Evolutionary conservation across 2,888 invertebrate genomes (phyloP), one percentile per base, ranked within the genome.

Genomic region (Pandemis cinnamomeana): DNA sequence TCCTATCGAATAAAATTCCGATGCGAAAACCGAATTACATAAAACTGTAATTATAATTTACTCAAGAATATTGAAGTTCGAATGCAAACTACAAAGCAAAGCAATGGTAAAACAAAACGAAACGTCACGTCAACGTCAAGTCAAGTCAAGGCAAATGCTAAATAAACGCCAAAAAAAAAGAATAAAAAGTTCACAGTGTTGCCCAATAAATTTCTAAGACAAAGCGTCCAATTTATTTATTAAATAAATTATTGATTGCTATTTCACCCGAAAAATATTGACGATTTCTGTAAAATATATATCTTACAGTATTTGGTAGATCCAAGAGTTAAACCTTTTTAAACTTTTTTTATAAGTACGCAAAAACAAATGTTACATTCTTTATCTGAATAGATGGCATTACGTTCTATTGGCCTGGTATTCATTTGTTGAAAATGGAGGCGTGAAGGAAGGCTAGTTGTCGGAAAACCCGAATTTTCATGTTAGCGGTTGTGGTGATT

Each of bases 371-470:
- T 73, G 78, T 82, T 81, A 79, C 79, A 67, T 80, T 75, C 80
- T 84, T 81, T 80, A 76, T 80, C 77, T 75, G 67, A 72, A 75
- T 67, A 61, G 67, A 70, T 71, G 75, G 71, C 74, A 75, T 85
- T 88, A 87, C 87, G 82, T 85, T 78, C 84, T 86, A 83, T 79
- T 78, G 78, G 72, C 81, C 85, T 82, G 85, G 82, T 89, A 89
- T 91, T 93, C 93, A 93, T 92, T 93, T 93, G 92, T 93, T 91
- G 91, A 91, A 93, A 91, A 93, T 94, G 93, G 92, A 90, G 90
- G 90, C 89, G 91, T 92, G 91, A 93, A 90, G 89, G 90, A 86
- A 83, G 87, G 86, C 86, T 87, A 86, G 86, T 89, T 88, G 90
- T 89, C 87, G 88, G 84, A 89, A 88, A 87, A 86, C 85, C 85